Evolutionary conservation across 2,113 vertebrate species (phyloP).

Genomic region (human (Homo sapiens)): GRCh38 chr9:94999001-94999500

Average conservation of each 20-base stretch:
- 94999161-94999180: constrained; percentile 8
- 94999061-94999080: constrained; percentile 31
- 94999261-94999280: constrained; percentile 28
- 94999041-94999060: not conserved
- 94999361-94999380: not conserved
- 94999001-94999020: not conserved
- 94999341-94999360: not conserved
- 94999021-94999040: not conserved
- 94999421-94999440: not conserved
- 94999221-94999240: constrained; percentile 15
- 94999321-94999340: not conserved
- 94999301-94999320: not conserved
- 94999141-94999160: no score
- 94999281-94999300: constrained; percentile 6
- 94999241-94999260: constrained; percentile 34
- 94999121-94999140: constrained; percentile 38
- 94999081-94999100: not conserved
- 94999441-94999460: not conserved
- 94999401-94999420: not conserved
- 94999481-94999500: not conserved
- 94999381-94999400: not conserved
- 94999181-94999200: not conserved
- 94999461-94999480: not conserved
- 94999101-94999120: not conserved
- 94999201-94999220: constrained; percentile 13